Percentiles rank a stretch among this genome's conserved stretches.
Evolutionary conservation across 2,113 vertebrate species (phyloP).

Genomic region (Riparia riparia): DNA sequence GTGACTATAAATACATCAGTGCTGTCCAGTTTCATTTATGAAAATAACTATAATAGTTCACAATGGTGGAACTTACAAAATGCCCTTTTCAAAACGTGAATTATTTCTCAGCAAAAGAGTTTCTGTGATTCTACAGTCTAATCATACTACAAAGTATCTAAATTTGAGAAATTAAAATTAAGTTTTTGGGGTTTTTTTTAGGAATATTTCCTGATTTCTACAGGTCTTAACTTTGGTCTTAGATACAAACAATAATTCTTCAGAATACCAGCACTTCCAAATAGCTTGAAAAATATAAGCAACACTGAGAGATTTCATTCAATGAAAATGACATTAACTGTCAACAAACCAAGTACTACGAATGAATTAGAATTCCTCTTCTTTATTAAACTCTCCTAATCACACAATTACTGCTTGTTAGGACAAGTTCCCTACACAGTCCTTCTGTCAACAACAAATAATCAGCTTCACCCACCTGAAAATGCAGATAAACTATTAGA

Average conservation of each 20-base stretch:
- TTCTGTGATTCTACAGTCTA: not conserved
- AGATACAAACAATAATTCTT: slow-evolving; percentile 30
- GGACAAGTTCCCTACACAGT: slow-evolving; percentile 56
- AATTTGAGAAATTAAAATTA: not conserved
- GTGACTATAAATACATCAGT: not conserved
- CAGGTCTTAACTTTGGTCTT: not conserved
- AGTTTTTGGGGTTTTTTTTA: not conserved
- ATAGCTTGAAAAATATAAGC: slow-evolving; percentile 50
- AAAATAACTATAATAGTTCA: not conserved
- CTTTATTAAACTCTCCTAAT: slow-evolving; percentile 68
- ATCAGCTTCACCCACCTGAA: slow-evolving; percentile 73
- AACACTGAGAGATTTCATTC: slow-evolving; percentile 61
- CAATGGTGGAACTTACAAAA: not conserved
- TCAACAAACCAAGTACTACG: slow-evolving; percentile 56
- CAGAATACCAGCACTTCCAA: slow-evolving; percentile 41
- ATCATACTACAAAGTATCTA: not conserved
- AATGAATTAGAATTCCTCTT: slow-evolving; percentile 65
- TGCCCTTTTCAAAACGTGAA: not conserved
- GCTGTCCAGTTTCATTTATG: not conserved
- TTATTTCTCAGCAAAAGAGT: not conserved
- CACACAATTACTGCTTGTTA: slow-evolving; percentile 75
- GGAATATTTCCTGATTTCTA: not conserved
- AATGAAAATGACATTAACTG: slow-evolving; percentile 71
- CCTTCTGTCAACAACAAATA: slow-evolving; percentile 75
- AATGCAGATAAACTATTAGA: slow-evolving; percentile 21